Base-by-base conservation (phyloP, 2,888 invertebrate species). In the Perizoma flavofasciatum region DNA sequence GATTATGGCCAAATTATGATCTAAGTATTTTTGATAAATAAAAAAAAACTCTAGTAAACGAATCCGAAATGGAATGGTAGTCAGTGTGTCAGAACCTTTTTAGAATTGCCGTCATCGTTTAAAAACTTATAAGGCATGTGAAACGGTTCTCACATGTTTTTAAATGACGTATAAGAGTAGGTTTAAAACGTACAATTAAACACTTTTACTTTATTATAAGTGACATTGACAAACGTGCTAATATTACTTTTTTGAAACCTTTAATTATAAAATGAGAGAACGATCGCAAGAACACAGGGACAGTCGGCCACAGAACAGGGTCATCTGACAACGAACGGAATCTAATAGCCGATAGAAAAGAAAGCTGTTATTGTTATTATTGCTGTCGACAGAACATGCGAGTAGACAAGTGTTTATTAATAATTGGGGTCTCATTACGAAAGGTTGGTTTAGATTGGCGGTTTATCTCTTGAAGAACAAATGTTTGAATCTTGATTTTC, bases 311-410 rank as follows among this genome's bases (percentile, higher is more conserved):
- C 55, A 55, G 6, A 62, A 62, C 58, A 45, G 48, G 58, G 55
- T 59, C 58, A 62, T 48, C 46, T 32, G 22, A 49, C 44, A 61
- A 56, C 46, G 49, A 55, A 55, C 58, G 58, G 58, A 55, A 9
- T 62, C 55, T 55, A 55, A 62, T 55, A 35, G 58, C 45, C 51
- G 48, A 55, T 51, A 37, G 41, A 55, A 62, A 62, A 54, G 57
- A 62, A 62, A 62, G 62, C 58, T 48, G 56, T 49, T 53, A 53
- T 61, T 53, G 56, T 61, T 55, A 52, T 39, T 45, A 55, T 55
- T 57, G 53, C 50, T 58, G 48, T 32, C 10, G 48, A 39, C 46
- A 39, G 54, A 54, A 62, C 57, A 48, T 39, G 39, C 55, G 44
- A 3, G n/a, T n/a, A 51, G 48, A 51, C 4, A 46, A 57, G 35